Percentiles rank a stretch among this genome's conserved stretches.
These are phyloP conservation scores for Euborellia annulipes DNA, from an alignment of 1,140 invertebrate genomes.

Conservation along the genomic window DNA sequence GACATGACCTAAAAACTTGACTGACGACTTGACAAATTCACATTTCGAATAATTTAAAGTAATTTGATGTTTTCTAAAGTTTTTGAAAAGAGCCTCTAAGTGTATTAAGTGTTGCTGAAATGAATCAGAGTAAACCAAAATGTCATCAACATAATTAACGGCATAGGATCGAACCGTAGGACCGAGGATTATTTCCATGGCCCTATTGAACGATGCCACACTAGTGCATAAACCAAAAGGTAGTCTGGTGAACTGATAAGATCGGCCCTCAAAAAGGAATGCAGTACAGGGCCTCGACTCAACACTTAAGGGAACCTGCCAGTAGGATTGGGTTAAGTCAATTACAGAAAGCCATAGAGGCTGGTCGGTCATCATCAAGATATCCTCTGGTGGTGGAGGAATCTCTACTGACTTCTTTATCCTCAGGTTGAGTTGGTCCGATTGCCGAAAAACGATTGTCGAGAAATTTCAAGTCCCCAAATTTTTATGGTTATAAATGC, in stretches of 20 bases:
- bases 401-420: neutral
- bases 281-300: neutral
- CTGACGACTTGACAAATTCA: slow-evolving; percentile 17
- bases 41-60: slow-evolving; percentile 25
- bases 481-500: no score
- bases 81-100: no score
- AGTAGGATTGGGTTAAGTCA: neutral
- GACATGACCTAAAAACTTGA: slow-evolving; percentile 26
- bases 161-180: neutral
- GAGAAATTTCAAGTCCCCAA: no score
- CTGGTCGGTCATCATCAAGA: no score
- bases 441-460: no score
- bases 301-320: neutral
- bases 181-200: neutral
- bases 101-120: neutral
- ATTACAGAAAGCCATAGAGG: neutral
- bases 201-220: neutral
- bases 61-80: no score
- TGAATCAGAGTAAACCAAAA: neutral
- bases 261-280: neutral
- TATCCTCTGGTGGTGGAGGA: neutral
- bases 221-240: neutral
- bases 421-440: neutral
- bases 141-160: neutral
- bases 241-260: neutral